Percentiles rank a stretch among this genome's conserved stretches.
Evolutionary conservation across 1,140 invertebrate species (phyloP).

Genomic region (Caenorhabditis tropicalis): DNA sequence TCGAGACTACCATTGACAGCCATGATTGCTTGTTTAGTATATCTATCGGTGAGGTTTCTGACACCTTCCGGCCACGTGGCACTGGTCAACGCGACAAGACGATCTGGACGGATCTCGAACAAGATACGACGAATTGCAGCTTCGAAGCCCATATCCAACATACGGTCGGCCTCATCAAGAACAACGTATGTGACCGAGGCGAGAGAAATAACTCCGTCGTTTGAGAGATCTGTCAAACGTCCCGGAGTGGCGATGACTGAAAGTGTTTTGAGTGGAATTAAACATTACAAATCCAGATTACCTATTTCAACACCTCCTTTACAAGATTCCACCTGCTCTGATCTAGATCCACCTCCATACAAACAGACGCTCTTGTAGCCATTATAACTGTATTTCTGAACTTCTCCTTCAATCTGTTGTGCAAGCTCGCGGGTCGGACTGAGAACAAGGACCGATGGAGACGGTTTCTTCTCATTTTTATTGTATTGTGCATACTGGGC

Average conservation of each 20-base stretch:
- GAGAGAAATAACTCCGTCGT: constrained; percentile 85
- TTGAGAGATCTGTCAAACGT: constrained; percentile 90
- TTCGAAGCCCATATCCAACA: constrained; percentile 87
- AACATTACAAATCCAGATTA: constrained; percentile 76
- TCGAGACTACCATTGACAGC: constrained; percentile 90
- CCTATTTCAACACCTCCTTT: constrained; percentile 90
- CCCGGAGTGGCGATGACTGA: constrained; percentile 82
- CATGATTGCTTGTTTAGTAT: constrained; percentile 86
- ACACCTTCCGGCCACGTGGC: constrained; percentile 76
- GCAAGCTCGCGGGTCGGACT: constrained; percentile 92
- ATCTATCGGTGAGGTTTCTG: constrained; percentile 83
- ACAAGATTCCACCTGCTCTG: constrained; percentile 83
- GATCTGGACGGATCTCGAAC: constrained; percentile 76
- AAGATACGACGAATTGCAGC: constrained; percentile 85
- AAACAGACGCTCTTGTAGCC: constrained; percentile 80
- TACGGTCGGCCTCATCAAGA: constrained; percentile 86
- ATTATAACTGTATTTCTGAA: constrained; percentile 84
- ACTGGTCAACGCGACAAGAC: constrained; percentile 62
- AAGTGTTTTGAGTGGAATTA: constrained; percentile 7
- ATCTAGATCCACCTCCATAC: constrained; percentile 92
- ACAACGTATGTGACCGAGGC: constrained; percentile 79
- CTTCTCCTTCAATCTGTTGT: constrained; percentile 92
- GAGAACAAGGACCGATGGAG: constrained; percentile 82
- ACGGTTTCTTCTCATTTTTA: constrained; percentile 71
- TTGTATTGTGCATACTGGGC: constrained; percentile 77